Evolutionary conservation across 37 sponge, comb jelly and placozoan genomes (phyloP).

Genomic region (Aphrocallistes beatrix): DNA sequence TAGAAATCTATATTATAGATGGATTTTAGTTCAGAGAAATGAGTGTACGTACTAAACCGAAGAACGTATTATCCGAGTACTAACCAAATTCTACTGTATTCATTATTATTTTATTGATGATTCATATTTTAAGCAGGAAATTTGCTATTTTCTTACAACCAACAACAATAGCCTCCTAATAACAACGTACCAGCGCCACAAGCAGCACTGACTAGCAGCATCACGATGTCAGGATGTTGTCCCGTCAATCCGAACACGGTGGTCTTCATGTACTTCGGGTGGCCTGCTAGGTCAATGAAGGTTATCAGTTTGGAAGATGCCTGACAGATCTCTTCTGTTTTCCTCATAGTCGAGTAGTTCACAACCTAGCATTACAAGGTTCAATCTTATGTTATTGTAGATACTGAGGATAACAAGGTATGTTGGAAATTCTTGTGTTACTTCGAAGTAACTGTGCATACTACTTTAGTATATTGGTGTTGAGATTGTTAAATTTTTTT

Average conservation of each 20-base stretch:
- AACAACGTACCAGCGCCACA: conserved; percentile 80
- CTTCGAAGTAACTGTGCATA: too few relatives aligned
- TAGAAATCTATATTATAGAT: too few relatives aligned
- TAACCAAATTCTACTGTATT: too few relatives aligned
- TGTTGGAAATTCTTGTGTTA: too few relatives aligned
- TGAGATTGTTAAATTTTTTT: too few relatives aligned
- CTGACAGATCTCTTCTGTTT: conserved; percentile 83
- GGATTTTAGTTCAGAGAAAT: too few relatives aligned
- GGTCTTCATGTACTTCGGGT: conserved; percentile 91
- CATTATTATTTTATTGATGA: too few relatives aligned
- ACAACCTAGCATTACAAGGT: conserved; percentile 36
- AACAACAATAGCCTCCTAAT: background rate
- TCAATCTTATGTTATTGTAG: background rate
- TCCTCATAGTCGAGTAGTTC: conserved; percentile 60
- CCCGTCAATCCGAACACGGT: conserved; percentile 93
- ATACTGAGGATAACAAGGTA: too few relatives aligned
- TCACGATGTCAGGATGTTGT: conserved; percentile 71
- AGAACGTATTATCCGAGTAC: too few relatives aligned
- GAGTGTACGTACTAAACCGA: too few relatives aligned
- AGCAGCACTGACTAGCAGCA: conserved; percentile 83
- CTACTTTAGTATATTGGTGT: too few relatives aligned
- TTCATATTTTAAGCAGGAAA: too few relatives aligned
- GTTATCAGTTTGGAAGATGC: conserved; percentile 84
- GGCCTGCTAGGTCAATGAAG: conserved; percentile 95
- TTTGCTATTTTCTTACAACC: background rate